Percentiles rank a stretch among this genome's conserved stretches.
phyloP scores from a whole-genome alignment of 2,797 vertebrate genomes.

The Enteromius fasciolatus region DNA sequence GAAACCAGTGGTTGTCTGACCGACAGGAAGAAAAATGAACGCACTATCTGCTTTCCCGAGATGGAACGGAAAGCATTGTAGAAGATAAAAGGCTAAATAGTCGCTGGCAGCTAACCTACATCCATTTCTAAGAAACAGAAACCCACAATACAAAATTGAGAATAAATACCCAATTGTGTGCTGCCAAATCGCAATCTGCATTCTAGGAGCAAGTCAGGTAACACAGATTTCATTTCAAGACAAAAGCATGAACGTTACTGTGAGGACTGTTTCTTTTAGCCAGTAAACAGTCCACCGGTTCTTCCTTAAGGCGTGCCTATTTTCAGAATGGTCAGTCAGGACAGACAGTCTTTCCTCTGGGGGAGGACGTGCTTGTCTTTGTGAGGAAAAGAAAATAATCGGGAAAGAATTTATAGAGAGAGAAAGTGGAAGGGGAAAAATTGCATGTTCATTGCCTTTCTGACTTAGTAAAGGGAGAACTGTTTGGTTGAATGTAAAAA shows the following conservation, averaged over 20 bases:
- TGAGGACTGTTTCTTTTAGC: background rate
- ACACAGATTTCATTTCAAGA: slow-evolving; percentile 9
- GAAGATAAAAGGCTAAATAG: slow-evolving; percentile 22
- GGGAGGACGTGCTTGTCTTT: slow-evolving; percentile 19
- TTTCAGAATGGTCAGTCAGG: slow-evolving; percentile 42
- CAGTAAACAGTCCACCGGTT: slow-evolving; percentile 7
- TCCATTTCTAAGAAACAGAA: slow-evolving; percentile 24
- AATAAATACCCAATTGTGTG: background rate
- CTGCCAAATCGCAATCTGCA: background rate
- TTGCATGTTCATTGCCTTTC: background rate
- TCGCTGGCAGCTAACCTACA: background rate
- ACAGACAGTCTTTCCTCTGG: slow-evolving; percentile 26
- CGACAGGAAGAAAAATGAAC: slow-evolving; percentile 15
- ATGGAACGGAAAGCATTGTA: slow-evolving; percentile 12
- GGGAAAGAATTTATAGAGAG: background rate
- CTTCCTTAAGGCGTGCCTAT: slow-evolving; percentile 21
- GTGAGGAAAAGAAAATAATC: slow-evolving; percentile 38
- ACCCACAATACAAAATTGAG: background rate
- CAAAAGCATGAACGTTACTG: background rate
- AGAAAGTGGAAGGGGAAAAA: background rate
- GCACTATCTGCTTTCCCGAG: slow-evolving; percentile 1
- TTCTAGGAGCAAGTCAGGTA: background rate
- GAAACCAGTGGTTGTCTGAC: slow-evolving; percentile 27
- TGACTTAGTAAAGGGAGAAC: background rate
- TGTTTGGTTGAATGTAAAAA: background rate